Base-by-base conservation (phyloP, 2,888 invertebrate species). In the Rhamphomyia laevipes region DNA sequence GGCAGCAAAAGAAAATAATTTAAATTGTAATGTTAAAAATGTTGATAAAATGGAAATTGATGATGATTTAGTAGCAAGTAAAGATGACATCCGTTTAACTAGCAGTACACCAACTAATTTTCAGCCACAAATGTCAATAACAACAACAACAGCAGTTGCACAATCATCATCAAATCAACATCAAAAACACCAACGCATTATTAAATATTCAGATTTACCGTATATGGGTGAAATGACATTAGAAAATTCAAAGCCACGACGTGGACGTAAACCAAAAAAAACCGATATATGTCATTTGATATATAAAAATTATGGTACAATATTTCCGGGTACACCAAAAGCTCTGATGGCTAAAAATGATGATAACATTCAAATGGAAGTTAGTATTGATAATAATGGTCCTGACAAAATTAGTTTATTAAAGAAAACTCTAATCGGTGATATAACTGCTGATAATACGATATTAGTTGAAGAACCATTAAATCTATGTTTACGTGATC, bases 191-290 rank as follows among this genome's bases (percentile, higher is more conserved):
- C 21, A 59, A 45, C 64, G 73, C 52, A 74, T 80, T 23, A 76
- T 86, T 57, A 84, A 84, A 42, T 89, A 86, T 63, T 82, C 86
- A 42, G 89, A 91, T 61, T 70, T 91, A 43, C 91, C 91, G 0
- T 91, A 90, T 68, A 91, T 91, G 90, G 91, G 91, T 0, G 91
- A 91, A 66, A 89, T 91, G 75, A 90, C 90, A 0, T 68, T 91
- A 48, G 89, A 90, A 63, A 88, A 91, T 67, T 86, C 85, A 13
- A 86, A 89, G 58, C 91, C 91, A 0, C 72, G 90, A 35, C 75
- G 92, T 53, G 91, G 91, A 0, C 74, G 91, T 16, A 92, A 92
- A 62, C 92, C 91, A 0, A 91, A 91, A 64, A 91, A 92, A 66
- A 89, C 91, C 0, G 91, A 91, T 62, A 92, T 92, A 56, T 91